Conservation (phyloP, 92 coral and sea anemone species). For the Diadumene lineata region DNA sequence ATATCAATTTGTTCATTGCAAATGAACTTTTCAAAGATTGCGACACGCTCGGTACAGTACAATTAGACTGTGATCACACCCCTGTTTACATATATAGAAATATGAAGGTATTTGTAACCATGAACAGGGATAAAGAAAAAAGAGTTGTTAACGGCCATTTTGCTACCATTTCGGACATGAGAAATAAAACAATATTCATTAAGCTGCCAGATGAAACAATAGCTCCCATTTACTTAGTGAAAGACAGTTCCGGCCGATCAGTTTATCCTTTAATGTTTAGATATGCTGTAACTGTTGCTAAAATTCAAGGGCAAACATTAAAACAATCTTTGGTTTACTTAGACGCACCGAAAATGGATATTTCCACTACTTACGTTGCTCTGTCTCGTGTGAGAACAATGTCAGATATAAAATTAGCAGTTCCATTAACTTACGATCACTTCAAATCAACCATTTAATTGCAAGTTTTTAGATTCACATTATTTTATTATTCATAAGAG, state of each 20-base stretch:
- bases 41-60: neutral
- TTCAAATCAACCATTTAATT: no score
- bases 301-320: slow-evolving; percentile 40
- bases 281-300: slow-evolving; percentile 22
- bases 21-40: neutral
- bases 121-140: slow-evolving; percentile 26
- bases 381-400: slow-evolving; percentile 27
- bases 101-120: slow-evolving; percentile 21
- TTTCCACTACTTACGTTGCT: slow-evolving; percentile 24
- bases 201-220: slow-evolving; percentile 15
- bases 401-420: no score
- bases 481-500: no score
- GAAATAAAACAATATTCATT: slow-evolving; percentile 18
- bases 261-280: slow-evolving; percentile 22
- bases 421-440: no score
- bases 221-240: slow-evolving; percentile 16
- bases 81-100: neutral
- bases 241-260: neutral
- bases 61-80: slow-evolving; percentile 2
- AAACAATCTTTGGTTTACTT: slow-evolving; percentile 12
- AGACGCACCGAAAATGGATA: slow-evolving; percentile 1
- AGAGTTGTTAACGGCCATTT: slow-evolving; percentile 48
- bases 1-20: neutral
- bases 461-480: no score
- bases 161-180: slow-evolving; percentile 11